Percentiles rank a stretch among this genome's conserved stretches.
phyloP scores from a whole-genome alignment of 2,113 vertebrate genomes.

The Megalops atlanticus region DNA sequence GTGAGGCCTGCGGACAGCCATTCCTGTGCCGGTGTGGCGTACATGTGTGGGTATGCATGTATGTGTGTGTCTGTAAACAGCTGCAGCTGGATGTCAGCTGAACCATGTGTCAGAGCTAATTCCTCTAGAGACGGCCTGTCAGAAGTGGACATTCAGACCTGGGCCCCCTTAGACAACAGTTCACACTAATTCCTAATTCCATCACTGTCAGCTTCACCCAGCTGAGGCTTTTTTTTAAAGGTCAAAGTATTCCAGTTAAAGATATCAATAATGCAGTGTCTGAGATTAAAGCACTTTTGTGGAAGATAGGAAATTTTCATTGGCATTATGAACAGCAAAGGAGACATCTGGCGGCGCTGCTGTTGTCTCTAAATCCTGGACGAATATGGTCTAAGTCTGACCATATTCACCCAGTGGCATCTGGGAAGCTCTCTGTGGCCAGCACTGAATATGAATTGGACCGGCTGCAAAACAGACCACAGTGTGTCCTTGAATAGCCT shows the following conservation, averaged over 20 bases:
- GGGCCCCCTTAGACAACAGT: not conserved
- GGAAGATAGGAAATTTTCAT: not conserved
- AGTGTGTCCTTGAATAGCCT: not conserved
- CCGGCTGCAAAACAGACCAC: not conserved
- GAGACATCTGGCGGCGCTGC: not conserved
- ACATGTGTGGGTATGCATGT: no score
- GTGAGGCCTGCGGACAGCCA: no score
- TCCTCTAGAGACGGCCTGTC: no score
- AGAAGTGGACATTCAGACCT: not conserved
- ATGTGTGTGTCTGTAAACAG: not conserved
- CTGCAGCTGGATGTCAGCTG: not conserved
- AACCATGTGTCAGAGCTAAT: not conserved
- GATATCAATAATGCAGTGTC: not conserved
- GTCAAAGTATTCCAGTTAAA: not conserved
- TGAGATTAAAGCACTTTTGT: not conserved
- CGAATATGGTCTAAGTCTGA: not conserved
- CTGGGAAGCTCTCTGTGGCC: no score
- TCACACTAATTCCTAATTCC: no score
- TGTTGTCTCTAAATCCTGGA: not conserved
- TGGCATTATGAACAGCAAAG: not conserved
- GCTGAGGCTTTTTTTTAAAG: not conserved
- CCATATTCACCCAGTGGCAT: no score
- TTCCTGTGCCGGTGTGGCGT: no score
- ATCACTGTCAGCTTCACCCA: not conserved
- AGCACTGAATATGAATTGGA: not conserved